Conservation (phyloP, 1,140 invertebrate genomes). For the Gonioctena quinquepunctata region DNA sequence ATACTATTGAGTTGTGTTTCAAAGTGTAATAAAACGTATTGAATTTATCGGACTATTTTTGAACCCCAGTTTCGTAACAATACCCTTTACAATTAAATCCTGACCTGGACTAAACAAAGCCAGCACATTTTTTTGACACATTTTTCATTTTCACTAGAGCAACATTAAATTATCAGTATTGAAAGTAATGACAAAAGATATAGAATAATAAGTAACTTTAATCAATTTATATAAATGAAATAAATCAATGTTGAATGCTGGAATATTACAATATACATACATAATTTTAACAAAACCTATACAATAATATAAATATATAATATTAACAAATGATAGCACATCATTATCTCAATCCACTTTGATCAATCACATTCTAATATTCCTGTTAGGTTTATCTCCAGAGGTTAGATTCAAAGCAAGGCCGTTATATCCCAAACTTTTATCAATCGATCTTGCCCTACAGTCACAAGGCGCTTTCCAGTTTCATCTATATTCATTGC, state of each 20-base stretch:
- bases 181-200: too few relatives aligned
- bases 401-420: conserved; percentile 51
- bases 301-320: conserved; percentile 18
- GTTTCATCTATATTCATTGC: conserved; percentile 89
- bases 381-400: conserved; percentile 1
- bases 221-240: neutral
- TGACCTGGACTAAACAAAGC: too few relatives aligned
- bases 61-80: too few relatives aligned
- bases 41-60: too few relatives aligned
- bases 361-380: conserved; percentile 19
- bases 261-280: conserved; percentile 8
- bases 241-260: neutral
- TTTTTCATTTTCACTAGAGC: too few relatives aligned
- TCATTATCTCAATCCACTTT: neutral
- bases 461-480: conserved; percentile 82
- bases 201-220: neutral
- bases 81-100: too few relatives aligned
- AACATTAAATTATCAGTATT: too few relatives aligned
- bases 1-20: too few relatives aligned
- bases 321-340: conserved; percentile 19
- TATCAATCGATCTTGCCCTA: conserved; percentile 92
- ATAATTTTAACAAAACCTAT: conserved; percentile 18
- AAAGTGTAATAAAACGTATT: too few relatives aligned
- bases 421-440: conserved; percentile 83
- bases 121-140: too few relatives aligned